Conservation (phyloP, 2,888 invertebrate species). For the Pheosia tremula region DNA sequence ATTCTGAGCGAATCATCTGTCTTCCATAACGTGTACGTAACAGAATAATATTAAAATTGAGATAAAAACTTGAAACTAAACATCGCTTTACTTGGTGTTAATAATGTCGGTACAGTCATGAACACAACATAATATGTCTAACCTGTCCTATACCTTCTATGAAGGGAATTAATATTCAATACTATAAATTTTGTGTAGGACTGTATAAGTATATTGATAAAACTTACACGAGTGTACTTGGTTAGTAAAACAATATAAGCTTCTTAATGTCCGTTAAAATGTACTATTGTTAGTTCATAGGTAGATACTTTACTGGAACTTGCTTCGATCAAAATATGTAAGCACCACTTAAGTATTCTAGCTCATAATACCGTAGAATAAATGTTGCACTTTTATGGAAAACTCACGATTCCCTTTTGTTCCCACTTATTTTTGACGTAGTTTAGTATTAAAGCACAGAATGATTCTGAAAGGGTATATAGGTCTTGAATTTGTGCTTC, state of each 20-base stretch:
- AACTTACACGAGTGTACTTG: neutral
- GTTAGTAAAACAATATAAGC: neutral
- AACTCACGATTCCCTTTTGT: constrained; percentile 4
- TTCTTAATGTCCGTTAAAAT: neutral
- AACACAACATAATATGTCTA: constrained; percentile 12
- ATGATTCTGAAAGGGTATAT: no score
- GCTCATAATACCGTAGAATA: constrained; percentile 28
- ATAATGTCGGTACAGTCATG: constrained; percentile 20
- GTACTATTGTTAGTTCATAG: neutral
- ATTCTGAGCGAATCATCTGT: constrained; percentile 54
- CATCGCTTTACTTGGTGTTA: constrained; percentile 21
- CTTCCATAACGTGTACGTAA: constrained; percentile 58
- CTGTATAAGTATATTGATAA: constrained; percentile 13
- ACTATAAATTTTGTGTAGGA: constrained; percentile 19
- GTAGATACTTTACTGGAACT: constrained; percentile 17
- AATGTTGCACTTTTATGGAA: constrained; percentile 24
- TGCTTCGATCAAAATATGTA: constrained; percentile 14
- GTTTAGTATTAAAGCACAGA: constrained; percentile 9
- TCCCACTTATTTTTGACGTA: constrained; percentile 18
- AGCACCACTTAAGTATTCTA: constrained; percentile 20
- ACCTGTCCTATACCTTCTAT: constrained; percentile 20
- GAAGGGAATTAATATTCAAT: constrained; percentile 16
- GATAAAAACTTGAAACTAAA: constrained; percentile 20
- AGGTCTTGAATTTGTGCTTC: no score
- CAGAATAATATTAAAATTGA: constrained; percentile 26